Percentiles rank a stretch among this genome's conserved stretches.
phyloP scores from a whole-genome alignment of 2,888 invertebrate species.

The Temnothorax unifasciatus region DNA sequence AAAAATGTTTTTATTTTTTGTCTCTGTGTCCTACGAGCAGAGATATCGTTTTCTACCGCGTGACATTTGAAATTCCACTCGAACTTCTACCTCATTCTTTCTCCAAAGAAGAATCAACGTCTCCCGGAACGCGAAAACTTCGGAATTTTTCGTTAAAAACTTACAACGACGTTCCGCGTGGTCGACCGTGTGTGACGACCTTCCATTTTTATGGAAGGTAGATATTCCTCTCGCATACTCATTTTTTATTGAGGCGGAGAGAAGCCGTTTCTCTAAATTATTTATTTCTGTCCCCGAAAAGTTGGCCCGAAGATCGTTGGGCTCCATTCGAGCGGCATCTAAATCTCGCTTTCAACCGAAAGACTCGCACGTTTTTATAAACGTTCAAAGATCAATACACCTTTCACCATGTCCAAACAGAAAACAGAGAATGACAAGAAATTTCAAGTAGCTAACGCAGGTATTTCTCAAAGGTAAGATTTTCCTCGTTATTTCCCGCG shows the following conservation, averaged over 20 bases:
- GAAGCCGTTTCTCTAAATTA: constrained; percentile 14
- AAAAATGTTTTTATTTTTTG: too few relatives aligned
- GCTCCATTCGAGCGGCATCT: not conserved
- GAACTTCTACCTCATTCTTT: constrained; percentile 34
- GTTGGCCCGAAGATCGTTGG: not conserved
- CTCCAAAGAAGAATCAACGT: constrained; percentile 17
- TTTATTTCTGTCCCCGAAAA: not conserved
- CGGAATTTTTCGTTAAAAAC: constrained; percentile 47
- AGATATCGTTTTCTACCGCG: not conserved
- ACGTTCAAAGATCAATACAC: constrained; percentile 1
- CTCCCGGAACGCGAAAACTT: constrained; percentile 33
- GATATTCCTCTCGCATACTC: not conserved
- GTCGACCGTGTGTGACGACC: constrained; percentile 17
- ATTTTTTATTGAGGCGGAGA: constrained; percentile 21
- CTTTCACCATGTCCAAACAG: not conserved
- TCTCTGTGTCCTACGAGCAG: too few relatives aligned
- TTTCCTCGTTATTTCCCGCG: constrained; percentile 34
- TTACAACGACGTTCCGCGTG: constrained; percentile 33
- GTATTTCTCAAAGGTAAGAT: constrained; percentile 12
- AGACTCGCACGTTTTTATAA: not conserved
- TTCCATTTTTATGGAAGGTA: constrained; percentile 2
- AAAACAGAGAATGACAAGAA: constrained; percentile 15
- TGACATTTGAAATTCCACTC: constrained; percentile 35
- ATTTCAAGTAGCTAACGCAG: constrained; percentile 17
- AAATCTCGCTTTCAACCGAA: constrained; percentile 21